phyloP scores from a whole-genome alignment of 1,140 invertebrate genomes.

The Adelges cooleyi region DNA sequence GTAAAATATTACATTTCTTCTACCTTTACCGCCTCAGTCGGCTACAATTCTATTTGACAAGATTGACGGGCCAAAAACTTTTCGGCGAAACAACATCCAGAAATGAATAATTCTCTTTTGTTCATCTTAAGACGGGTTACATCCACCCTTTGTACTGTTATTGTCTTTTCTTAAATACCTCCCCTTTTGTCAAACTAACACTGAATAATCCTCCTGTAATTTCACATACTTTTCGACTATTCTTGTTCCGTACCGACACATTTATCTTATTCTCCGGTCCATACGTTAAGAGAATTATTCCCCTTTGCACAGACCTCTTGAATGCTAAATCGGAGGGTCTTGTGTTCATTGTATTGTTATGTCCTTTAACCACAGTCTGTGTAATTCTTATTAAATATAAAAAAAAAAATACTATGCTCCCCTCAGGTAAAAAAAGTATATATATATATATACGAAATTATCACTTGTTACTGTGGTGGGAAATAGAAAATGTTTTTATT shows the following conservation, averaged over 20 bases:
- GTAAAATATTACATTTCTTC: too few relatives aligned
- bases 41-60: too few relatives aligned
- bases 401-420: too few relatives aligned
- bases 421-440: too few relatives aligned
- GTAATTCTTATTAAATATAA: too few relatives aligned
- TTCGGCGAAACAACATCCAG: not conserved
- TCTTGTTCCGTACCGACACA: not conserved
- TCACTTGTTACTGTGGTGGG: too few relatives aligned
- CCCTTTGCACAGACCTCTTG: not conserved
- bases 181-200: not conserved
- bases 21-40: too few relatives aligned
- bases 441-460: too few relatives aligned
- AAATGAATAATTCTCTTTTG: not conserved
- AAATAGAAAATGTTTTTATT: too few relatives aligned
- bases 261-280: not conserved
- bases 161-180: slow-evolving; percentile 1
- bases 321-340: not conserved
- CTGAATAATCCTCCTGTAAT: slow-evolving; percentile 3
- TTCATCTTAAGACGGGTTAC: not conserved
- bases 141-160: not conserved
- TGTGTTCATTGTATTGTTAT: not conserved
- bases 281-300: not conserved
- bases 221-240: not conserved
- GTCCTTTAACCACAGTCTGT: too few relatives aligned
- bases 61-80: not conserved